Conservation (phyloP, 2,888 invertebrate species). For the Brachyopa scutellaris region DNA sequence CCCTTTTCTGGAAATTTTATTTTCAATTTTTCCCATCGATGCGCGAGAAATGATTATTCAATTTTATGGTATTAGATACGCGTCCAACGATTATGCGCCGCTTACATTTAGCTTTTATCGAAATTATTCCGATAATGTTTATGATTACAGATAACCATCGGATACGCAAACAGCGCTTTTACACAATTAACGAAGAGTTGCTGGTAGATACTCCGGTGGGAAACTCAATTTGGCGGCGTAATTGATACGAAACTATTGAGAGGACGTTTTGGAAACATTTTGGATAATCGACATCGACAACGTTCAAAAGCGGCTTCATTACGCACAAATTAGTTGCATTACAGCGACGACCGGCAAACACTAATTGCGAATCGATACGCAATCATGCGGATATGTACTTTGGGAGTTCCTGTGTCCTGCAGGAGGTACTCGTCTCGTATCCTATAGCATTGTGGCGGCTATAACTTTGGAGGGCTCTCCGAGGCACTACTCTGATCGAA, state of each 20-base stretch:
- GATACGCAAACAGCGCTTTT: conserved; percentile 55
- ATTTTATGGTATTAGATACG: conserved; percentile 40
- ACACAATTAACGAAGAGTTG: conserved; percentile 41
- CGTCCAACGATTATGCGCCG: conserved; percentile 43
- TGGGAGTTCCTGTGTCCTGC: conserved; percentile 9
- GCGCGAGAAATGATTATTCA: conserved; percentile 50
- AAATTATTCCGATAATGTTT: conserved; percentile 62
- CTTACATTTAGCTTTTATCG: conserved; percentile 34
- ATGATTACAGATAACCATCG: conserved; percentile 67
- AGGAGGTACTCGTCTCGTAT: not conserved
- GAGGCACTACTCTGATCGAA: not conserved
- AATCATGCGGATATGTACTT: conserved; percentile 65
- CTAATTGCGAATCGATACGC: conserved; percentile 71
- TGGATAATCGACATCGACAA: conserved; percentile 66
- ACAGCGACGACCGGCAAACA: conserved; percentile 55
- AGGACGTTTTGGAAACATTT: conserved; percentile 64
- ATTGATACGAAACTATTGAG: conserved; percentile 62
- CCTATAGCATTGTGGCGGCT: not conserved
- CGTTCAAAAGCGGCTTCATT: conserved; percentile 69
- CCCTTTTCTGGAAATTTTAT: conserved; percentile 13
- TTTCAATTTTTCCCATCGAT: conserved; percentile 46
- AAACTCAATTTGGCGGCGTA: conserved; percentile 66
- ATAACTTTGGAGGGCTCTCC: conserved; percentile 43
- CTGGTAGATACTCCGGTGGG: conserved; percentile 38
- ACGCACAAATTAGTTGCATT: conserved; percentile 72